phyloP scores from a whole-genome alignment of 1,140 invertebrate genomes.

The Cheumatopsyche charites region DNA sequence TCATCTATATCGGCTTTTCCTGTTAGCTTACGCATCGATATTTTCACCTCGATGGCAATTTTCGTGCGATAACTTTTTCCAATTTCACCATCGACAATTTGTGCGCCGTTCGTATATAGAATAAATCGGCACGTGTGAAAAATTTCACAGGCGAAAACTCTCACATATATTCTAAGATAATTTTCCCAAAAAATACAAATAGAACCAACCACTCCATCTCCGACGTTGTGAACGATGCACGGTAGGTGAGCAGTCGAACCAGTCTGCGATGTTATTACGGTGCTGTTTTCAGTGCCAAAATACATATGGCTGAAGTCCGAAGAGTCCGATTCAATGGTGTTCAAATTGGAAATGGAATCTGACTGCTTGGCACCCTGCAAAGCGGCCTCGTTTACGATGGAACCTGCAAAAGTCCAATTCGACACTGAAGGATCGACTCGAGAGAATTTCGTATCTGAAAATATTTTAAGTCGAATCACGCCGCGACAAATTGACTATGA shows the following conservation, averaged over 20 bases:
- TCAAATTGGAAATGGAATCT: slow-evolving; percentile 23
- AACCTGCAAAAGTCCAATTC: slow-evolving; percentile 19
- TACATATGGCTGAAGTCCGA: slow-evolving; percentile 59
- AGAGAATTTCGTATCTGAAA: not conserved
- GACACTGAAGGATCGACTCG: too few relatives aligned
- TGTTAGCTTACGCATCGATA: slow-evolving; percentile 21
- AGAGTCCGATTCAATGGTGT: slow-evolving; percentile 39
- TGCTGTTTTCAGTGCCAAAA: slow-evolving; percentile 77
- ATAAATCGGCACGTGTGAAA: not conserved
- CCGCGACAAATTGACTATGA: too few relatives aligned
- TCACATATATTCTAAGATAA: too few relatives aligned
- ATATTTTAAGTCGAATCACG: not conserved
- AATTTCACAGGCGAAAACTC: too few relatives aligned
- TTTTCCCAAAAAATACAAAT: too few relatives aligned
- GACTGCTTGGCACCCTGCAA: not conserved
- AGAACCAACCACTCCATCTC: slow-evolving; percentile 79
- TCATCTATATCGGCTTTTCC: slow-evolving; percentile 28
- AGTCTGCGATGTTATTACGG: slow-evolving; percentile 72
- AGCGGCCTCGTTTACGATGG: slow-evolving; percentile 17
- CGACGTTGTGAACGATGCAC: slow-evolving; percentile 75
- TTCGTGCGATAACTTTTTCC: slow-evolving; percentile 10
- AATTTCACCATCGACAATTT: slow-evolving; percentile 4
- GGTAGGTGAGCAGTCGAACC: slow-evolving; percentile 74
- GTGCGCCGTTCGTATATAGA: not conserved
- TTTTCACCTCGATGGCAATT: slow-evolving; percentile 12